These are phyloP conservation scores for Onychomys leucogaster DNA, from an alignment of 2,797 vertebrate genomes.

Conservation along the genomic window DNA sequence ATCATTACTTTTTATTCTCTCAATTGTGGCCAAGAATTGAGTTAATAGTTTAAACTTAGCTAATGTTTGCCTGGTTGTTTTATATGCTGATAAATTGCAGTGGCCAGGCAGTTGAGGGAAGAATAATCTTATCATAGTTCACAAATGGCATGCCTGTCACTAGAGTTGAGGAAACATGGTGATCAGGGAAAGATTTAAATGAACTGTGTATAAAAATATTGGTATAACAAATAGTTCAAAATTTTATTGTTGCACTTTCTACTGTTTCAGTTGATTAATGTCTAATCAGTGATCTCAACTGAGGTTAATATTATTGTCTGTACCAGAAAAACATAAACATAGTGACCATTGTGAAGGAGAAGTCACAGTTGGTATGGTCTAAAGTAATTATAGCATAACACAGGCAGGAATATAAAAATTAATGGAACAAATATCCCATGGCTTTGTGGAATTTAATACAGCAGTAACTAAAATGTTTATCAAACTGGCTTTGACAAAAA, in stretches of 20 bases:
- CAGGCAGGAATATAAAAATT: neutral
- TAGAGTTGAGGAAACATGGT: neutral
- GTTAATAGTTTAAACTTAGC: neutral
- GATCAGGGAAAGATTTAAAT: neutral
- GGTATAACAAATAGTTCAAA: neutral
- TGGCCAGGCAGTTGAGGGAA: neutral
- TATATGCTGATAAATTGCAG: neutral
- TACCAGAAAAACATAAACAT: neutral
- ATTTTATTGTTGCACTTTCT: neutral
- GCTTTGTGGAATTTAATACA: neutral
- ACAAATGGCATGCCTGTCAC: neutral
- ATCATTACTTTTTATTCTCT: neutral
- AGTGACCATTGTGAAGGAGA: neutral
- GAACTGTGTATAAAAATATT: neutral
- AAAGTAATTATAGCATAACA: neutral
- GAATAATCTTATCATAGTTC: neutral
- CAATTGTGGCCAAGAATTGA: neutral
- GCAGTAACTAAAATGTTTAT: neutral
- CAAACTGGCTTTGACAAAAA: neutral
- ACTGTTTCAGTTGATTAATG: neutral
- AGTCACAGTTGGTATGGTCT: fast-evolving
- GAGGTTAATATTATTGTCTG: neutral
- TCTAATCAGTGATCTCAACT: neutral
- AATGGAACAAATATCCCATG: neutral
- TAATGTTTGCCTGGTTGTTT: neutral